Percentiles rank a stretch among this genome's conserved stretches.
phyloP scores from a whole-genome alignment of 1,140 invertebrate genomes.

The Drosophila truncata region DNA sequence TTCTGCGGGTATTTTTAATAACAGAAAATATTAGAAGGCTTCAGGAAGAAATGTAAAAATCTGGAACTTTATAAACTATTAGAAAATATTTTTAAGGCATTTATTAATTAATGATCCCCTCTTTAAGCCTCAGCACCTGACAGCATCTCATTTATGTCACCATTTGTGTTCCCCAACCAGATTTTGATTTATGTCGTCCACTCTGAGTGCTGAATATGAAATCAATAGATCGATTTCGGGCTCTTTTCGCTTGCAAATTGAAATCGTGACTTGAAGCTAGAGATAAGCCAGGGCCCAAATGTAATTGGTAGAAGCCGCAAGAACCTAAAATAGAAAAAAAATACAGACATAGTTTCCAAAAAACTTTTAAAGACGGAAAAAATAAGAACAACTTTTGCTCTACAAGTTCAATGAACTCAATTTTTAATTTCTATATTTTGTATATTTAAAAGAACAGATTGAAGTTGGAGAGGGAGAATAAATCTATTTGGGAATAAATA shows the following conservation, averaged over 20 bases:
- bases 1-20: not conserved
- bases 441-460: not conserved
- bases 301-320: slow-evolving; percentile 53
- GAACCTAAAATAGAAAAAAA: not conserved
- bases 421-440: not conserved
- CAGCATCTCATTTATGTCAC: slow-evolving; percentile 66
- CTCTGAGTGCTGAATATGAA: slow-evolving; percentile 82
- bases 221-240: slow-evolving; percentile 80
- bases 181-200: slow-evolving; percentile 83
- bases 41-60: not conserved
- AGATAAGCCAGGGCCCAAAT: slow-evolving; percentile 67
- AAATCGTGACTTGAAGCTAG: slow-evolving; percentile 80
- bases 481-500: not conserved
- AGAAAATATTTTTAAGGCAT: not conserved
- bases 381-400: slow-evolving; percentile 10
- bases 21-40: not conserved
- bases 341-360: not conserved
- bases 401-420: slow-evolving; percentile 60
- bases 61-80: too few species aligned
- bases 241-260: slow-evolving; percentile 74
- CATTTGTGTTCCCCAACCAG: slow-evolving; percentile 42
- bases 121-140: not conserved
- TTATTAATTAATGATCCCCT: not conserved
- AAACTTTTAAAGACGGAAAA: slow-evolving; percentile 14
- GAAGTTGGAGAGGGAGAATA: not conserved